A percentile compares a stretch with the other conserved stretches of the same genome.
phyloP scores from a whole-genome alignment of 2,888 invertebrate genomes.

The Lamellibrachia columna region DNA sequence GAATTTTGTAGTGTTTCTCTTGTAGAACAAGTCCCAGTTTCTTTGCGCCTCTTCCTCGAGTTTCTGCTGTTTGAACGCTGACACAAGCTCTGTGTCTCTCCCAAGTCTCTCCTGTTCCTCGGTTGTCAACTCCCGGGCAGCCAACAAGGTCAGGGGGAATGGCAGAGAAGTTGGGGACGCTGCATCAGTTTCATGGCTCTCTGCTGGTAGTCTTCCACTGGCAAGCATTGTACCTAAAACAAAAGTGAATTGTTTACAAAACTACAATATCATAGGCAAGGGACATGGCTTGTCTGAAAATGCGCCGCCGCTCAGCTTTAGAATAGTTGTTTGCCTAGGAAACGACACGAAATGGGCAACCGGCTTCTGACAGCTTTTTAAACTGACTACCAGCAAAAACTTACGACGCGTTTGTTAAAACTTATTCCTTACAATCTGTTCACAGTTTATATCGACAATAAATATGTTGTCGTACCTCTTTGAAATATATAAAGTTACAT shows the following conservation, averaged over 20 bases:
- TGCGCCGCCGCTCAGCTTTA: too few species aligned
- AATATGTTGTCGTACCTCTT: too few species aligned
- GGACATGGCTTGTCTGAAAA: too few species aligned
- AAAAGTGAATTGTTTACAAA: neutral
- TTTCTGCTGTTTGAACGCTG: constrained; percentile 79
- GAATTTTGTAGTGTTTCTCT: constrained; percentile 90
- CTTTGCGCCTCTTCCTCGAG: constrained; percentile 85
- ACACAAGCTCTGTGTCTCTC: constrained; percentile 40
- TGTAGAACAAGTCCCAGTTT: constrained; percentile 97
- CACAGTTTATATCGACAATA: too few species aligned
- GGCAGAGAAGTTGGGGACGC: neutral
- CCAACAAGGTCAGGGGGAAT: neutral
- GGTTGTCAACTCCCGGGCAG: constrained; percentile 21
- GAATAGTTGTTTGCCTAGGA: too few species aligned
- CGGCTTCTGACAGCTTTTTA: too few species aligned
- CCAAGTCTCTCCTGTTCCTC: constrained; percentile 33
- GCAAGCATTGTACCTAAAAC: neutral
- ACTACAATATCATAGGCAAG: too few species aligned
- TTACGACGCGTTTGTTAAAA: too few species aligned
- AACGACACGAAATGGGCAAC: too few species aligned
- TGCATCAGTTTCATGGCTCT: neutral
- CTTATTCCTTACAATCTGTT: too few species aligned
- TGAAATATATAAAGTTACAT: too few species aligned
- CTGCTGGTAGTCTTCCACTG: neutral
- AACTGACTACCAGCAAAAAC: too few species aligned